Base-by-base conservation (phyloP, 2,797 vertebrate species). In the Chelon auratus region DNA sequence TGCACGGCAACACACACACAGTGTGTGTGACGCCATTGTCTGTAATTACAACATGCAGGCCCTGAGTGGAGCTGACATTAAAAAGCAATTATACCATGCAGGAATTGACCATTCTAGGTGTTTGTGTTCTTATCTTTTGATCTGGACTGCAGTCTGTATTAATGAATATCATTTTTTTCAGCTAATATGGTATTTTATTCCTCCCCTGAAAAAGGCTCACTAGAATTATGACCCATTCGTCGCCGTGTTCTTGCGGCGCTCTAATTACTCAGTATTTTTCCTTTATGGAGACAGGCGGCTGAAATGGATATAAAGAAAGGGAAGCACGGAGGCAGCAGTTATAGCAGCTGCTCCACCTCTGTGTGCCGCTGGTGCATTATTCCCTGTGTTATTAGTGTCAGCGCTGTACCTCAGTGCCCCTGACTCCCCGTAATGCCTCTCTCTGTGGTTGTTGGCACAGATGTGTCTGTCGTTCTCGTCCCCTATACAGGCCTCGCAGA, bases 401-500 rank as follows among this genome's bases (percentile, higher is more conserved):
- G 43, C 22, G 52, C 17, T 30, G 53, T 88, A 95, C 95, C 95
- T 95, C 65, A 95, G 93, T 0, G 95, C 95, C 47, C 95, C 95
- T 0, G 93, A 86, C 78, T 95, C 95, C 22, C 95, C 95, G 0
- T 89, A 95, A 82, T 95, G 95, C 40, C 95, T 85, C 87, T 95
- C 95, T 36, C 85, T 73, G 67, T 88, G 92, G 86, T 92, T 94
- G 91, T 87, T 95, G 84, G 77, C 94, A 4, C 95, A 95, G 59
- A 95, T 95, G 86, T 95, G 92, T 4, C 93, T 80, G 88, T 95
- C 95, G 15, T 94, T 94, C 24, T 95, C 95, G 4, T 95, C 95
- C 30, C 95, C 95, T 20, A 95, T 95, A 40, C 95, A 95, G 80
- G 94, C 95, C 81, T 95, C 95, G 0, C 95, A 95, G 64, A 95